phyloP scores from a whole-genome alignment of 2,797 vertebrate genomes.

The Centropyge bicolor region DNA sequence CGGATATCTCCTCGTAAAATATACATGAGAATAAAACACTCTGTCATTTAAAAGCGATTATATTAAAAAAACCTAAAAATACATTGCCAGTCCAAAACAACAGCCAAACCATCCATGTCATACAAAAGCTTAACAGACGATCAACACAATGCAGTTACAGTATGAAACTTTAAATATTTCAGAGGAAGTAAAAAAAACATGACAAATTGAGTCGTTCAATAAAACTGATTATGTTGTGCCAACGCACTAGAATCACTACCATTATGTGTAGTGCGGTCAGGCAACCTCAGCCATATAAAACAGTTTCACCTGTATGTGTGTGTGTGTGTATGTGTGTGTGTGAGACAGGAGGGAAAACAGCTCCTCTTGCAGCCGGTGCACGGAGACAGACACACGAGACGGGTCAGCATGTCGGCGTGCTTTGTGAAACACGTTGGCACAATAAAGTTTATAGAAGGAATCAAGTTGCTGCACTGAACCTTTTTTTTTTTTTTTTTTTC shows the following conservation, averaged over 20 bases:
- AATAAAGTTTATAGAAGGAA: slow-evolving; percentile 33
- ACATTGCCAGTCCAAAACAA: background rate
- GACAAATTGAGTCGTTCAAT: background rate
- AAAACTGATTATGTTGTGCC: background rate
- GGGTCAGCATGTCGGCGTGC: slow-evolving; percentile 18
- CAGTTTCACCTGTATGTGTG: slow-evolving; percentile 9
- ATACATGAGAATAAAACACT: background rate
- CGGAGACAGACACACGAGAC: slow-evolving; percentile 4
- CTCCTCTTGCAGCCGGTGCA: slow-evolving; percentile 9
- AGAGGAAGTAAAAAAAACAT: background rate
- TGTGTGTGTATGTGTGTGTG: background rate
- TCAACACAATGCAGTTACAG: too few relatives aligned
- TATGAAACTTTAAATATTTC: background rate
- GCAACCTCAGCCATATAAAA: background rate
- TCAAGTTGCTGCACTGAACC: slow-evolving; percentile 4
- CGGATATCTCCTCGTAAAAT: slow-evolving; percentile 18
- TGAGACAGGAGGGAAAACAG: background rate
- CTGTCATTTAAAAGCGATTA: background rate
- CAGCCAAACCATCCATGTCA: background rate
- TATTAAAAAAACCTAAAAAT: slow-evolving; percentile 8
- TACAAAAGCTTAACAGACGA: background rate
- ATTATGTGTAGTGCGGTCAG: background rate
- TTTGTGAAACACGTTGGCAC: slow-evolving; percentile 15
- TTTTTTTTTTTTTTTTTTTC: background rate
- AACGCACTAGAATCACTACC: slow-evolving; percentile 1